Evolutionary conservation across 1,140 invertebrate genomes (phyloP).

Genomic region (Aporrectodea caliginosa): DNA sequence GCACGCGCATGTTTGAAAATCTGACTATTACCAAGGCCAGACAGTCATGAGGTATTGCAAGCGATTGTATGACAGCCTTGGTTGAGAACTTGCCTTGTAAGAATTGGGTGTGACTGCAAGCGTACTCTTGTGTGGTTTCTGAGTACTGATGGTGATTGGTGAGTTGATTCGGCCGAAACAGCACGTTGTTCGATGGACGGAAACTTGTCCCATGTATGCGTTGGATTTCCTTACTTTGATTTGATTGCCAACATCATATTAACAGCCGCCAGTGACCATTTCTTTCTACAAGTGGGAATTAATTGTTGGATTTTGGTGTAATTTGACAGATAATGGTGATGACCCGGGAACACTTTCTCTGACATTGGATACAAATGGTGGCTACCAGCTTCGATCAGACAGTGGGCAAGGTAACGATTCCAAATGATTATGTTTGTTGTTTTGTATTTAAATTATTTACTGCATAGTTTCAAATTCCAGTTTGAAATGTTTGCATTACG

Average conservation of each 20-base stretch:
- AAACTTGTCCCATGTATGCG: not conserved
- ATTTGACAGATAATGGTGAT: not conserved
- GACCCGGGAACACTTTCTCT: constrained; percentile 5
- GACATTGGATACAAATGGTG: constrained; percentile 17
- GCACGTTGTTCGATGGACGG: not conserved
- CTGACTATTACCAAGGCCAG: too few species aligned
- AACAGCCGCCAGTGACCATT: too few species aligned
- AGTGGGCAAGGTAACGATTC: not conserved
- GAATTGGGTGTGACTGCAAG: too few species aligned
- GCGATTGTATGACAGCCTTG: too few species aligned
- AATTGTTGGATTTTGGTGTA: not conserved
- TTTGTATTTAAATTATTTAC: not conserved
- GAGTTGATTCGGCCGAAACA: too few species aligned
- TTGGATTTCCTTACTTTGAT: not conserved
- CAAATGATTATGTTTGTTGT: not conserved
- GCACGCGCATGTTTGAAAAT: too few species aligned
- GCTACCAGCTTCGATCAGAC: constrained; percentile 18
- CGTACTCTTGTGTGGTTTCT: too few species aligned
- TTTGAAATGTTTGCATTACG: not conserved
- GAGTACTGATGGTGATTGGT: too few species aligned
- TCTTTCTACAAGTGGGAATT: not conserved
- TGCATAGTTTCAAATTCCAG: not conserved
- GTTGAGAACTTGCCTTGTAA: too few species aligned
- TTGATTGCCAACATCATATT: too few species aligned
- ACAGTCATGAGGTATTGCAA: too few species aligned